Percentiles rank a stretch among this genome's conserved stretches.
Conservation (phyloP, 2,888 invertebrate genomes). For the Hemicrepidius hirtus region DNA sequence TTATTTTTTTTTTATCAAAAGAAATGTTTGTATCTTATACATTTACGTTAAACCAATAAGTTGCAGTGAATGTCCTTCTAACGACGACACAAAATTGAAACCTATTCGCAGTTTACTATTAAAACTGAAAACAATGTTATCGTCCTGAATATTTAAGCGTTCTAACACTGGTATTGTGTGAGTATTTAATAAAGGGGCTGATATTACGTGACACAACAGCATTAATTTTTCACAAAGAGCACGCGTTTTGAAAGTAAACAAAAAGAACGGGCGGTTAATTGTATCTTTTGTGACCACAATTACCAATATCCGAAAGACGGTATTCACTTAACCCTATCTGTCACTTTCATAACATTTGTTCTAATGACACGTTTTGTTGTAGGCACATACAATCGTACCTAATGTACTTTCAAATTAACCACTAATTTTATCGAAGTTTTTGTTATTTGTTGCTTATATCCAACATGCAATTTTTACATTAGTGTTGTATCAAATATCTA, state of each 20-base stretch:
- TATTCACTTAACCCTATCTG: slow-evolving; percentile 50
- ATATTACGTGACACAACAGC: slow-evolving; percentile 24
- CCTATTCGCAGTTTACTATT: too few species aligned
- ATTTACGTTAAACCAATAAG: too few species aligned
- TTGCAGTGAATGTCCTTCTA: too few species aligned
- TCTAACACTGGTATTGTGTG: not conserved
- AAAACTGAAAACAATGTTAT: not conserved
- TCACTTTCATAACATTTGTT: slow-evolving; percentile 50
- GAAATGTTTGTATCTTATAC: too few species aligned
- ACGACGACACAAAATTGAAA: too few species aligned
- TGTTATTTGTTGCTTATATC: slow-evolving; percentile 57
- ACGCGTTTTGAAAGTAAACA: slow-evolving; percentile 37
- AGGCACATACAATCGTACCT: slow-evolving; percentile 46
- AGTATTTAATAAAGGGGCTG: not conserved
- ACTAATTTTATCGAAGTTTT: slow-evolving; percentile 58
- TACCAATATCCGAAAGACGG: slow-evolving; percentile 50
- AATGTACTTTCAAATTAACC: slow-evolving; percentile 56
- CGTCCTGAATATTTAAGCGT: not conserved
- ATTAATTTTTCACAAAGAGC: slow-evolving; percentile 35
- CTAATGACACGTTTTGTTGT: slow-evolving; percentile 52
- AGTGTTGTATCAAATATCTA: slow-evolving; percentile 58
- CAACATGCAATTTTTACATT: slow-evolving; percentile 65
- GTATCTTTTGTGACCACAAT: slow-evolving; percentile 43
- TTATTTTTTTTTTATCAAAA: too few species aligned
- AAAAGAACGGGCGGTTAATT: slow-evolving; percentile 35